Evolutionary conservation across 2,113 vertebrate species (phyloP).

Genomic region (Syngnathus floridae): DNA sequence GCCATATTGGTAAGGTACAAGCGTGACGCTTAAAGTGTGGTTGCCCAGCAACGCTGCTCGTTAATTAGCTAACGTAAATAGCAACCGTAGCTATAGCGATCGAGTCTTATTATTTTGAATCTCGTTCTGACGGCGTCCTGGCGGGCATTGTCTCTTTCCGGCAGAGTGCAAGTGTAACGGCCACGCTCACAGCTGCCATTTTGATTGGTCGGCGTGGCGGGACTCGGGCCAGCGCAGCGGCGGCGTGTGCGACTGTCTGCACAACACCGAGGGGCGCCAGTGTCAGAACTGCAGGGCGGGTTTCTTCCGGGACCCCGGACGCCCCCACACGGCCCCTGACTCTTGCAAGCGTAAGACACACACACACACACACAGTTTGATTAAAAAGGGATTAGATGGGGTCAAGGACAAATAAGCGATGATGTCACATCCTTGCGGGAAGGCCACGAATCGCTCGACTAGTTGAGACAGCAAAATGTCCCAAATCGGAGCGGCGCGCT

Average conservation of each 20-base stretch:
- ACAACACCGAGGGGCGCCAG: constrained; percentile 87
- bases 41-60: not conserved
- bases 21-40: not conserved
- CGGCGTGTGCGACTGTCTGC: constrained; percentile 84
- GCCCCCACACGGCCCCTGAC: constrained; percentile 73
- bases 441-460: no score
- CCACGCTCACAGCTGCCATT: constrained; percentile 84
- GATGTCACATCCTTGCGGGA: no score
- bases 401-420: not conserved
- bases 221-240: constrained; percentile 85
- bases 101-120: not conserved
- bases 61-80: not conserved
- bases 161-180: constrained; percentile 92
- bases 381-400: not conserved
- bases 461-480: no score
- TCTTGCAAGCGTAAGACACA: constrained; percentile 84
- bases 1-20: not conserved
- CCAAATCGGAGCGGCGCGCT: constrained; percentile 4
- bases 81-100: not conserved
- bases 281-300: constrained; percentile 85
- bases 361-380: not conserved
- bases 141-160: not conserved
- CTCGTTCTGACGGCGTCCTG: no score
- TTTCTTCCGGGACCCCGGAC: constrained; percentile 84
- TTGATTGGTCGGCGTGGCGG: constrained; percentile 81